Conservation (phyloP, 2,888 invertebrate genomes). For the Drosophila lutescens region DNA sequence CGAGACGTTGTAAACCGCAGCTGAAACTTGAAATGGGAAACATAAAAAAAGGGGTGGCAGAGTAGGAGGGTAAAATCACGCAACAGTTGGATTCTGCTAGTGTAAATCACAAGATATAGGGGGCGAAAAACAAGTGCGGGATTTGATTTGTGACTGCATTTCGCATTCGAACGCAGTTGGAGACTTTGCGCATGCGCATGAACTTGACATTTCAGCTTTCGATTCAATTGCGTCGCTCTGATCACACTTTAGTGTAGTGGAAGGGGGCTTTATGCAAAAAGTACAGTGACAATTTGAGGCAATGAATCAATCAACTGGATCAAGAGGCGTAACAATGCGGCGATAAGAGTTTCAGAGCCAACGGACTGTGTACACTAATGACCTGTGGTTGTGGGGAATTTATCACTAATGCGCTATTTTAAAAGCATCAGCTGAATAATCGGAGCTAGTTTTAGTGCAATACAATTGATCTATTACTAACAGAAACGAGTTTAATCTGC, state of each 20-base stretch:
- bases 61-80: constrained; percentile 16
- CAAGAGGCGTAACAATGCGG: constrained; percentile 24
- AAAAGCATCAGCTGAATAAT: not conserved
- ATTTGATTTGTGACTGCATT: constrained; percentile 36
- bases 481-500: constrained; percentile 6
- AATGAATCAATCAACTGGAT: constrained; percentile 46
- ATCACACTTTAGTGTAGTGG: constrained; percentile 4
- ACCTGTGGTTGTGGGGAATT: constrained; percentile 11
- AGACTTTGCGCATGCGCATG: constrained; percentile 58
- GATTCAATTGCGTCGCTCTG: constrained; percentile 36
- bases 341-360: constrained; percentile 24
- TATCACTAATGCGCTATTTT: not conserved
- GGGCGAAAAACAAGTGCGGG: constrained; percentile 11
- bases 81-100: constrained; percentile 27
- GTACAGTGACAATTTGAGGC: constrained; percentile 22
- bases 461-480: constrained; percentile 20
- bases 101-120: constrained; percentile 4
- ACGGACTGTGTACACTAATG: constrained; percentile 27
- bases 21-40: constrained; percentile 11
- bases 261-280: not conserved
- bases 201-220: constrained; percentile 60
- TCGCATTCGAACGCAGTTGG: constrained; percentile 34
- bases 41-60: not conserved
- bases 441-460: constrained; percentile 28
- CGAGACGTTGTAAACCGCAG: constrained; percentile 45